Conservation (phyloP, 1,140 invertebrate genomes). For the Drosophila hydei region DNA sequence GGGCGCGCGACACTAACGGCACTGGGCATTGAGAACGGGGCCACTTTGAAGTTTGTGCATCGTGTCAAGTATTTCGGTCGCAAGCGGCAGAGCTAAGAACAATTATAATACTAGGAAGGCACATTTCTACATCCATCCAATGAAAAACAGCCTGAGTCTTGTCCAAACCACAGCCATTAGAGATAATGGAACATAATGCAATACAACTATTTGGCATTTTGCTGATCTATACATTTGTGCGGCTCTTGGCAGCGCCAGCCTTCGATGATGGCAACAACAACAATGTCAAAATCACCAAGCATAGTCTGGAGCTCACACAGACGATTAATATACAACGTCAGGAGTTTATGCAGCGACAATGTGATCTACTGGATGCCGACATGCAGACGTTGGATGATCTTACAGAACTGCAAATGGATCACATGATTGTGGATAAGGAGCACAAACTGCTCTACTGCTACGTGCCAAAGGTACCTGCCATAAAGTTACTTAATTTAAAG, state of each 20-base stretch:
- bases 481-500: constrained; percentile 50
- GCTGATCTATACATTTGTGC: constrained; percentile 23
- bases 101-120: background rate
- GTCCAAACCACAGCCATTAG: background rate
- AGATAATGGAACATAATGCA: constrained; percentile 30
- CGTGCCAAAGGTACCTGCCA: constrained; percentile 91
- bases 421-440: constrained; percentile 91
- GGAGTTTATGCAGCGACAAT: constrained; percentile 88
- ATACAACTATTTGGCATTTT: constrained; percentile 39
- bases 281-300: constrained; percentile 83
- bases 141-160: constrained; percentile 12
- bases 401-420: constrained; percentile 86
- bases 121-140: background rate
- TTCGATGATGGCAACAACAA: constrained; percentile 83
- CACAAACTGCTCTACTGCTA: constrained; percentile 95
- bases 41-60: constrained; percentile 87
- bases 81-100: constrained; percentile 54
- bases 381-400: constrained; percentile 83
- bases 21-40: constrained; percentile 86
- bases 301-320: constrained; percentile 86
- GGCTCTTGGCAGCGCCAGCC: constrained; percentile 35
- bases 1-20: constrained; percentile 86
- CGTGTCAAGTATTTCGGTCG: constrained; percentile 76
- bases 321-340: constrained; percentile 87
- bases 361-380: constrained; percentile 85